These are phyloP conservation scores for Sturnira hondurensis DNA, from an alignment of 2,113 vertebrate genomes.

Conservation along the genomic window DNA sequence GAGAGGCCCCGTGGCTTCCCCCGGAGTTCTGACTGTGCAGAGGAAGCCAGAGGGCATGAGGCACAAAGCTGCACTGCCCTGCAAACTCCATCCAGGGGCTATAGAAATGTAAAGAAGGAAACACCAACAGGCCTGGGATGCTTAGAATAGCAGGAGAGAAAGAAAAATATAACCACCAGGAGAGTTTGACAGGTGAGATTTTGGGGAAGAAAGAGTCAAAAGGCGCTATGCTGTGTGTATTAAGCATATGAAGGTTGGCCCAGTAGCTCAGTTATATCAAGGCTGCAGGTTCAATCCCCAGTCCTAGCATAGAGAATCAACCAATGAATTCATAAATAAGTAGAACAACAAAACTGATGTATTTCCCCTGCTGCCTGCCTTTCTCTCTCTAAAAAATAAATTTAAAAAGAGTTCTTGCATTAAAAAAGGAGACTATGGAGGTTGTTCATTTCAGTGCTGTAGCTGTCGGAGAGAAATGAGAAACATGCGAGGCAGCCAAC, in stretches of 20 bases:
- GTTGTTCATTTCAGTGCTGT: background rate
- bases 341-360: too few species aligned
- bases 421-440: background rate
- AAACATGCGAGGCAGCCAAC: background rate
- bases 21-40: background rate
- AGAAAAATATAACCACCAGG: background rate
- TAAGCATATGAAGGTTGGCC: background rate
- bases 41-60: background rate
- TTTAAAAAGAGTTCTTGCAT: too few species aligned
- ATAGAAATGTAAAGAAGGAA: background rate
- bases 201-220: background rate
- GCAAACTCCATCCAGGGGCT: background rate
- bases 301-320: too few species aligned
- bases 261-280: too few species aligned
- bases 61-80: background rate
- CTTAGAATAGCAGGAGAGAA: background rate
- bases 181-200: background rate
- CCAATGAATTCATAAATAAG: too few species aligned
- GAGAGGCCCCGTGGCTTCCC: background rate
- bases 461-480: background rate
- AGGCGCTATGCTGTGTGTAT: rapidly evolving
- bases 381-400: too few species aligned
- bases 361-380: too few species aligned
- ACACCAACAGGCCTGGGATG: background rate
- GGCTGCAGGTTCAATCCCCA: too few species aligned